Evolutionary conservation across 2,113 vertebrate genomes (phyloP).

Genomic region (Pseudopodoces humilis): DNA sequence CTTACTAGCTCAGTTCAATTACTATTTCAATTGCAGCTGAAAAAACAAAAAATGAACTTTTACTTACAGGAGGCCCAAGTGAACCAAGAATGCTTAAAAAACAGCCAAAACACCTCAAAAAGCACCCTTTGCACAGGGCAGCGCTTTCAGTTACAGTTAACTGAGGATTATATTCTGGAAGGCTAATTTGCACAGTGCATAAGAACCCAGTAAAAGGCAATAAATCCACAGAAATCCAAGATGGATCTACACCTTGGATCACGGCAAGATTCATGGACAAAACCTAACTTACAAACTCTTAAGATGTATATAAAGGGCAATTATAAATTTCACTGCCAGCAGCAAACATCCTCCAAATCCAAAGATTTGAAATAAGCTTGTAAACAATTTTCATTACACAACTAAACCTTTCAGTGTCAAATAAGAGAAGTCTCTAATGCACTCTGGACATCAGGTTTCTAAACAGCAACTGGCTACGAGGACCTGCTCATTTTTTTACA

Average conservation of each 20-base stretch:
- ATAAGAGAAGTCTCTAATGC: not conserved
- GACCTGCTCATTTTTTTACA: not conserved
- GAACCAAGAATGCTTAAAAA: not conserved
- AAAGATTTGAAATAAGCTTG: not conserved
- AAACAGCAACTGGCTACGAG: not conserved
- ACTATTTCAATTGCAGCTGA: not conserved
- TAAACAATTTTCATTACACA: not conserved
- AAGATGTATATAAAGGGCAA: not conserved
- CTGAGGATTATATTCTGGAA: not conserved
- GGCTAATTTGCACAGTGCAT: accelerated
- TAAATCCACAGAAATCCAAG: not conserved
- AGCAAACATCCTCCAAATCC: not conserved
- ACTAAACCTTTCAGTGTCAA: not conserved
- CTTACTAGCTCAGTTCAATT: not conserved
- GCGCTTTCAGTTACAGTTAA: accelerated
- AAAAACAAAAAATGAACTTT: not conserved
- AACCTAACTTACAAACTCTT: not conserved
- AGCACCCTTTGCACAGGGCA: not conserved
- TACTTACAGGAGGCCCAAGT: not conserved
- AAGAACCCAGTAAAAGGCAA: not conserved
- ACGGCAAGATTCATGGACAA: not conserved
- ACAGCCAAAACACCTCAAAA: not conserved
- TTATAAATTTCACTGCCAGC: not conserved
- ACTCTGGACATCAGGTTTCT: not conserved
- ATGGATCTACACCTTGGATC: not conserved